Conservation (phyloP, 1,140 invertebrate genomes). For the Euglossa dilemma region DNA sequence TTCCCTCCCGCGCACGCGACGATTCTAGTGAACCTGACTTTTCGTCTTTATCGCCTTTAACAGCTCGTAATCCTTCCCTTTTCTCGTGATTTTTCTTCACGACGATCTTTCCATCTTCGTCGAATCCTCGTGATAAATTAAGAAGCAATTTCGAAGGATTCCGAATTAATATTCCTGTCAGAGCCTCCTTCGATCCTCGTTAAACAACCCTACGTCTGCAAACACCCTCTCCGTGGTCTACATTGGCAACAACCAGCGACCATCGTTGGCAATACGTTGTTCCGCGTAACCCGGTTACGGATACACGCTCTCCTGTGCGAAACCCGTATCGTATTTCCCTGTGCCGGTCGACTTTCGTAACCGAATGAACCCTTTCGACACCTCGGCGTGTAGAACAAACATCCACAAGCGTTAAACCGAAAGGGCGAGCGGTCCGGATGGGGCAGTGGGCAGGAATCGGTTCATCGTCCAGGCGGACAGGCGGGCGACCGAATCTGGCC, state of each 20-base stretch:
- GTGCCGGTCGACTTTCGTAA: neutral
- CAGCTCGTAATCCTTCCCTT: neutral
- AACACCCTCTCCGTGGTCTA: too few relatives aligned
- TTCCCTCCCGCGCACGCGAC: neutral
- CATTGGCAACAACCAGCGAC: too few relatives aligned
- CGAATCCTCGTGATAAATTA: too few relatives aligned
- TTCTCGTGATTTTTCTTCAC: too few relatives aligned
- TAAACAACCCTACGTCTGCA: too few relatives aligned
- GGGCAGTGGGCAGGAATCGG: neutral
- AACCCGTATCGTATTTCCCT: neutral
- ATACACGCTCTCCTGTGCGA: neutral
- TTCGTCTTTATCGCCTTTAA: fast-evolving
- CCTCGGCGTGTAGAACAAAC: neutral
- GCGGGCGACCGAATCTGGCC: conserved; percentile 11
- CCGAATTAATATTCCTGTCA: too few relatives aligned
- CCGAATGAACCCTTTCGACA: neutral
- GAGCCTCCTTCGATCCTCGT: too few relatives aligned
- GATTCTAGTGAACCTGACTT: too few relatives aligned
- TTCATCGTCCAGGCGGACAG: neutral
- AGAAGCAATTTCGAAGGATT: too few relatives aligned
- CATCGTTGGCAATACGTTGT: too few relatives aligned
- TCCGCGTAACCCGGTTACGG: too few relatives aligned
- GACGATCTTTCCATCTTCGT: too few relatives aligned
- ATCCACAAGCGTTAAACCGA: neutral
- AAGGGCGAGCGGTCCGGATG: neutral